These are phyloP conservation scores for Mormyrops boulengeri DNA, from an alignment of 2,797 vertebrate species.

Conservation along the genomic window DNA sequence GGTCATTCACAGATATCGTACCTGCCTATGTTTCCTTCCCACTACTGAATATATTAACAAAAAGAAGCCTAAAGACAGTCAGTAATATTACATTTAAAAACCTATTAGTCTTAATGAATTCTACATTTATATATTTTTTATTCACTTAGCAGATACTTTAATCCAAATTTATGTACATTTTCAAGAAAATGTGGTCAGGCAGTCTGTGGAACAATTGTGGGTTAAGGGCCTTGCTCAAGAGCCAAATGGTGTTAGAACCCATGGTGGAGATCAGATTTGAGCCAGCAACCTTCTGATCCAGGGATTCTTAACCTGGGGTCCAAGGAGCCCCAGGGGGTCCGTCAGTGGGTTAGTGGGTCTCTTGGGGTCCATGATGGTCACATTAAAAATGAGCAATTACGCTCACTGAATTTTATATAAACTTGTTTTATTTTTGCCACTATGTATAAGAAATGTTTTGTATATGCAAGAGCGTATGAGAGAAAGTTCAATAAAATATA, in stretches of 20 bases:
- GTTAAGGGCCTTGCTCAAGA: not conserved
- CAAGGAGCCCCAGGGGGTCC: not conserved
- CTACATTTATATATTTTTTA: not conserved
- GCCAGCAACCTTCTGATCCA: not conserved
- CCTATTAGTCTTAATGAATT: not conserved
- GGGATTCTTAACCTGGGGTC: not conserved
- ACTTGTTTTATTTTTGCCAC: not conserved
- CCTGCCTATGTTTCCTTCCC: not conserved
- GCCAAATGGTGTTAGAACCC: not conserved
- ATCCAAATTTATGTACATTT: not conserved
- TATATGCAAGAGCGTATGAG: not conserved
- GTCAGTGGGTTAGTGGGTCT: no score
- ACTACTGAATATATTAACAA: not conserved
- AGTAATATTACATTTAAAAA: not conserved
- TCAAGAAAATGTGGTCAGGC: not conserved
- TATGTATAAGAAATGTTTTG: not conserved
- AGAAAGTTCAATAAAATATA: not conserved
- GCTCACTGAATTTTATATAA: not conserved
- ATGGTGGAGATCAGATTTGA: not conserved
- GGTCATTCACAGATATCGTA: not conserved
- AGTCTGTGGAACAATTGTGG: not conserved
- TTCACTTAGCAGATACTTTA: not conserved
- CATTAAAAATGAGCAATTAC: not conserved
- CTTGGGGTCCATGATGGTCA: not conserved
- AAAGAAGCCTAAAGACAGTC: not conserved